A percentile compares a stretch with the other conserved stretches of the same genome.
Conservation (phyloP, 2,797 vertebrate species). For the Pseudocheirus occidentalis region DNA sequence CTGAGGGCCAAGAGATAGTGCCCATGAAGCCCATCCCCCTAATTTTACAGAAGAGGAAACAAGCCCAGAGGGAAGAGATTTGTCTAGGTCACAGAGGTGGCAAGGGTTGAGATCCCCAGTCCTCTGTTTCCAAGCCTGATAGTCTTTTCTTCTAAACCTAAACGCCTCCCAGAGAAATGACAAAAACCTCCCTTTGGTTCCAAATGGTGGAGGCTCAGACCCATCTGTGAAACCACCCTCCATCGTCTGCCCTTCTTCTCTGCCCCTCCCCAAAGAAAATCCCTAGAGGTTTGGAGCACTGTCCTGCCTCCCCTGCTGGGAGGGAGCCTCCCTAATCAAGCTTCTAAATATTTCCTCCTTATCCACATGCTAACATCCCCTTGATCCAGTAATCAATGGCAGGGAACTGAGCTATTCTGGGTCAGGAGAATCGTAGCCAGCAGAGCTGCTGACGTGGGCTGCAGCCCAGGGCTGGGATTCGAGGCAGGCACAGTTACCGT, state of each 20-base stretch:
- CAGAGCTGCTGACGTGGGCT: background rate
- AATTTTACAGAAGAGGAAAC: background rate
- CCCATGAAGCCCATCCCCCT: background rate
- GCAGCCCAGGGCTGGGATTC: background rate
- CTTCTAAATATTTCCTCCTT: constrained; percentile 71
- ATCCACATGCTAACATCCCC: background rate
- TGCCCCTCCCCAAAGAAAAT: background rate
- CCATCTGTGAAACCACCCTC: background rate
- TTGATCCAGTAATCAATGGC: background rate
- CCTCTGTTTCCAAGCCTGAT: background rate
- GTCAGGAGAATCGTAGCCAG: background rate
- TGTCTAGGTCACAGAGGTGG: background rate
- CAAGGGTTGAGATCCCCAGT: background rate
- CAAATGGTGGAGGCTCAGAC: background rate
- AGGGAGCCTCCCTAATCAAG: constrained; percentile 35
- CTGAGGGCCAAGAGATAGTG: background rate
- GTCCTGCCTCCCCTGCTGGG: background rate
- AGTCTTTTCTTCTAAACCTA: background rate
- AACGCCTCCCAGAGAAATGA: background rate
- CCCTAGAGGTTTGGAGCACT: background rate
- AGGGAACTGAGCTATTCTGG: background rate
- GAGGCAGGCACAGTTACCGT: background rate
- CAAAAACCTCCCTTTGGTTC: background rate
- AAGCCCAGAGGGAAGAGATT: background rate
- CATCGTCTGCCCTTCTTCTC: background rate